Base-by-base conservation (phyloP, 2,113 vertebrate genomes). In the Mustela nigripes region DNA sequence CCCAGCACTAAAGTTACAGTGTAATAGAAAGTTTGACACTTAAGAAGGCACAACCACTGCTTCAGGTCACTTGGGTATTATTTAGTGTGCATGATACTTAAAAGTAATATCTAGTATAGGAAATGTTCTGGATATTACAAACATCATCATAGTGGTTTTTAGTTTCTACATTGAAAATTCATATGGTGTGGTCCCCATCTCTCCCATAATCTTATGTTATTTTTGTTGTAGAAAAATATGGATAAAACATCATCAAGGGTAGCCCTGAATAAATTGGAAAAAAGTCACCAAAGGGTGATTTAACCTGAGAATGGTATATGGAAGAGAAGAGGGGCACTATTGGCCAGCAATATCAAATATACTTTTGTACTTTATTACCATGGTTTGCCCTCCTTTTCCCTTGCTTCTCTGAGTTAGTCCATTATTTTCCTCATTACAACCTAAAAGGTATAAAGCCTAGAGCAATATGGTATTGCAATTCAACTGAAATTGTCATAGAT, bases 1-100 rank as follows among this genome's bases (percentile, higher is more conserved):
- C 5, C 31, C 5, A 85, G 18, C n/a, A 92, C 36, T 80, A 63
- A 90, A 92, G 36, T 88, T 33, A 95, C 39, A 65, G 9, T 87
- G 36, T 63, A 82, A 95, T 33, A 80, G 50, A 86, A 94, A 31
- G 42, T 53, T 88, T 95, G 33, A 24, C 69, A 94, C 88, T 90
- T 96, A 95, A 90, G 93, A 80, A 98, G 93, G 91, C 42, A 96
- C 83, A 97, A 92, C 24, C 84, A 95, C 87, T 90, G 26, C 26
- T 95, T 97, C 88, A 88, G 92, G 84, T 92, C 88, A 97, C 19
- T 69, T 87, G 9, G 15, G 36, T 90, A 87, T 90, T 94, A 89
- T 95, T 96, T 89, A 67, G 74, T 97, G 90, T 87, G 91, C 83
- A 63, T 94, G n/a, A 62, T 39, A 97, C 36, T 96, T 62, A 89